A percentile compares a stretch with the other conserved stretches of the same genome.
Conservation (phyloP, 2,888 invertebrate genomes). For the Cotesia congregata region DNA sequence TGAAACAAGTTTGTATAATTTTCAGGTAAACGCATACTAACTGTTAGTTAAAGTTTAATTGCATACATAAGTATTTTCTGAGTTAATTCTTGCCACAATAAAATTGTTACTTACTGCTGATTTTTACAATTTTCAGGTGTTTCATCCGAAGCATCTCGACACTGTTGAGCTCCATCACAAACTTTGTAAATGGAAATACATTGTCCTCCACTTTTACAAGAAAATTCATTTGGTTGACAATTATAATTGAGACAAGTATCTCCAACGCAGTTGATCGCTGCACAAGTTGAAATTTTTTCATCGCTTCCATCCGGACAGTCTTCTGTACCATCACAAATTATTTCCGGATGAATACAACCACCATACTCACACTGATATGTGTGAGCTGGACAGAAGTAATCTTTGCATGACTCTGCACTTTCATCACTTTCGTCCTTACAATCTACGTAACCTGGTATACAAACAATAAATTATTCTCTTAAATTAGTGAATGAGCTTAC, state of each 20-base stretch:
- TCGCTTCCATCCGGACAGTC: conserved; percentile 59
- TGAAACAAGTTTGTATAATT: no score
- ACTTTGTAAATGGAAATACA: conserved; percentile 51
- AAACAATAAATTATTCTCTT: conserved; percentile 2
- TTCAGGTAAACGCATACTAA: no score
- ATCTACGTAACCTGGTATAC: conserved; percentile 52
- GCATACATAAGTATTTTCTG: no score
- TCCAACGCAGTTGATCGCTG: conserved; percentile 49
- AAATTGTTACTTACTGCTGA: conserved; percentile 45
- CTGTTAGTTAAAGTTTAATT: no score
- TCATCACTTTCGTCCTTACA: conserved; percentile 59
- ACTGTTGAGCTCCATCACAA: conserved; percentile 58
- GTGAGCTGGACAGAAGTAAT: conserved; percentile 54
- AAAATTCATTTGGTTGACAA: conserved; percentile 56
- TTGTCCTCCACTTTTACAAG: conserved; percentile 51
- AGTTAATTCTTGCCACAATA: no score
- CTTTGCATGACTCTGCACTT: conserved; percentile 49
- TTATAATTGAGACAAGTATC: conserved; percentile 46
- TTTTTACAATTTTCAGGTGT: conserved; percentile 47
- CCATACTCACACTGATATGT: conserved; percentile 56
- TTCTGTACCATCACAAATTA: conserved; percentile 56
- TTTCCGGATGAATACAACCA: conserved; percentile 57
- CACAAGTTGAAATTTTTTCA: conserved; percentile 50
- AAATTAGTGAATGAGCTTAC: no score
- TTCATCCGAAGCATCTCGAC: conserved; percentile 58